Conservation (phyloP, 2,888 invertebrate genomes). For the Parnassius glacialis region DNA sequence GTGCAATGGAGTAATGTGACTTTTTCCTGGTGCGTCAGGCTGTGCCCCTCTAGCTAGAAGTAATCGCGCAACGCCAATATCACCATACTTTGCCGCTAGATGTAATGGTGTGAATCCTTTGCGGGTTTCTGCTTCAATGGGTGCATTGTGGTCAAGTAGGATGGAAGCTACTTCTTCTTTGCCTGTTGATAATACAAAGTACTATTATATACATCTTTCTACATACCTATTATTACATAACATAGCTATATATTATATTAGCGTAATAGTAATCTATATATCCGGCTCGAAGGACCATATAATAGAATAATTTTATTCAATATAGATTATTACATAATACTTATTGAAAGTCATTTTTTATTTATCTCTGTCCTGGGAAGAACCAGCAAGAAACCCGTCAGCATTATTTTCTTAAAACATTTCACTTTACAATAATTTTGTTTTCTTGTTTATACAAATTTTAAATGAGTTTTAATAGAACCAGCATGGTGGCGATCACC, state of each 20-base stretch:
- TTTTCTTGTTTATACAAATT: no score
- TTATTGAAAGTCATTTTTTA: no score
- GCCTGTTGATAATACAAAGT: conserved; percentile 43
- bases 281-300: conserved; percentile 4
- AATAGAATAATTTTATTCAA: no score
- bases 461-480: no score
- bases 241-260: background rate
- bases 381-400: no score
- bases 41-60: conserved; percentile 93
- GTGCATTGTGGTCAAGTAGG: conserved; percentile 94
- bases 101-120: conserved; percentile 98
- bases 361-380: no score
- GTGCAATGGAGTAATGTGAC: conserved; percentile 97
- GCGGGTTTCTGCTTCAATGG: conserved; percentile 94
- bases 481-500: no score
- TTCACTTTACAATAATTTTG: no score
- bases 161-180: conserved; percentile 95
- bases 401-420: no score
- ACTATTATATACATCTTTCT: no score
- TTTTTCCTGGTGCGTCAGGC: conserved; percentile 93
- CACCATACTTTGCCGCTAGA: conserved; percentile 98
- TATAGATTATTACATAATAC: no score
- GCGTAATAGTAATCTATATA: background rate
- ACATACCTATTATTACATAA: no score
- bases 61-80: conserved; percentile 91